Percentiles rank a stretch among this genome's conserved stretches.
These are phyloP conservation scores for Halesus radiatus DNA, from an alignment of 1,140 invertebrate genomes.

Conservation along the genomic window DNA sequence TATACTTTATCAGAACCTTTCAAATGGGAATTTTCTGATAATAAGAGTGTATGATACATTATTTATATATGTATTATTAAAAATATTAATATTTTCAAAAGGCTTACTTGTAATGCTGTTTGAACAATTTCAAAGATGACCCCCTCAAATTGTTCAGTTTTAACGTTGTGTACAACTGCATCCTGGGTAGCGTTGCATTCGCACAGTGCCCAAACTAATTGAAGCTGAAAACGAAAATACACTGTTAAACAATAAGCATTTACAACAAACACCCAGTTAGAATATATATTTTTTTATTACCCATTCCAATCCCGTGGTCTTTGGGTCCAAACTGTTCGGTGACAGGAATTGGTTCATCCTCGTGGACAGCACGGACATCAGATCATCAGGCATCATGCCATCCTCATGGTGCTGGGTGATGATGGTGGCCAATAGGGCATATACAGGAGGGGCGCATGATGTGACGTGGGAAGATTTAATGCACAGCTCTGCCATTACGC, in stretches of 20 bases:
- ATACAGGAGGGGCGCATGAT: slow-evolving; percentile 61
- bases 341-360: slow-evolving; percentile 44
- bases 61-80: no score
- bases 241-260: no score
- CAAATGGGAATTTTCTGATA: no score
- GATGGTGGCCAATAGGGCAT: slow-evolving; percentile 64
- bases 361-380: slow-evolving; percentile 46
- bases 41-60: no score
- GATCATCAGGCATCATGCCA: slow-evolving; percentile 51
- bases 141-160: slow-evolving; percentile 65
- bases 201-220: slow-evolving; percentile 35
- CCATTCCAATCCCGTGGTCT: slow-evolving; percentile 47
- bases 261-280: no score
- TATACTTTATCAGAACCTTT: no score
- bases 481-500: slow-evolving; percentile 62
- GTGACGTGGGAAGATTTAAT: slow-evolving; percentile 61
- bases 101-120: slow-evolving; percentile 62
- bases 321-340: slow-evolving; percentile 38
- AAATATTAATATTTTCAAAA: no score
- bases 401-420: slow-evolving; percentile 63
- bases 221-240: slow-evolving; percentile 13
- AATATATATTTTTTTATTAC: no score
- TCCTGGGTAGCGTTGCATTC: slow-evolving; percentile 63
- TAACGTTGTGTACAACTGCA: slow-evolving; percentile 63
- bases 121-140: slow-evolving; percentile 65